Conservation (phyloP, 1,140 invertebrate species). For the Lucilia sericata region DNA sequence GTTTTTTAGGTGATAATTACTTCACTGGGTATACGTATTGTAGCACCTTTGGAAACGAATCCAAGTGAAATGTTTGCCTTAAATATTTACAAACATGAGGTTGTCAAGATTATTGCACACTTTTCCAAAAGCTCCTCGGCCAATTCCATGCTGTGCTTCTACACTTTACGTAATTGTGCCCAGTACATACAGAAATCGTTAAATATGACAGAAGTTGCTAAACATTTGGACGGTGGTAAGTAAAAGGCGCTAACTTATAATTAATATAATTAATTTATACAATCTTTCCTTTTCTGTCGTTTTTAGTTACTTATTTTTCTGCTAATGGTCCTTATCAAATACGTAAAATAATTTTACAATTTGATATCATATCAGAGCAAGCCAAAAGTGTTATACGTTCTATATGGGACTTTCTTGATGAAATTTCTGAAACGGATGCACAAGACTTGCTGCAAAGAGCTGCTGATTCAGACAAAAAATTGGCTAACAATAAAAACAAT, state of each 20-base stretch:
- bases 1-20: constrained; percentile 73
- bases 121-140: constrained; percentile 74
- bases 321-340: constrained; percentile 47
- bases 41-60: constrained; percentile 75
- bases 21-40: constrained; percentile 75
- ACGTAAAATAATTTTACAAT: constrained; percentile 79
- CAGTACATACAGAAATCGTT: constrained; percentile 76
- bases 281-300: constrained; percentile 22
- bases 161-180: constrained; percentile 76
- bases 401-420: constrained; percentile 77
- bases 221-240: constrained; percentile 54
- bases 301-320: constrained; percentile 44
- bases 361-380: constrained; percentile 77
- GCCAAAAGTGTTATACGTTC: constrained; percentile 74
- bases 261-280: no score
- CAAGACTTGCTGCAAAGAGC: constrained; percentile 84
- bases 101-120: constrained; percentile 80
- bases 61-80: constrained; percentile 72
- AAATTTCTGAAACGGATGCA: constrained; percentile 80
- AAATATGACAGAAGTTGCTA: constrained; percentile 72
- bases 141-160: constrained; percentile 81
- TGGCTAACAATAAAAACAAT: constrained; percentile 48
- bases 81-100: constrained; percentile 74
- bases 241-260: neutral
- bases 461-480: constrained; percentile 57